Base-by-base conservation (phyloP, 2,888 invertebrate genomes). In the Phyto melanocephala region DNA sequence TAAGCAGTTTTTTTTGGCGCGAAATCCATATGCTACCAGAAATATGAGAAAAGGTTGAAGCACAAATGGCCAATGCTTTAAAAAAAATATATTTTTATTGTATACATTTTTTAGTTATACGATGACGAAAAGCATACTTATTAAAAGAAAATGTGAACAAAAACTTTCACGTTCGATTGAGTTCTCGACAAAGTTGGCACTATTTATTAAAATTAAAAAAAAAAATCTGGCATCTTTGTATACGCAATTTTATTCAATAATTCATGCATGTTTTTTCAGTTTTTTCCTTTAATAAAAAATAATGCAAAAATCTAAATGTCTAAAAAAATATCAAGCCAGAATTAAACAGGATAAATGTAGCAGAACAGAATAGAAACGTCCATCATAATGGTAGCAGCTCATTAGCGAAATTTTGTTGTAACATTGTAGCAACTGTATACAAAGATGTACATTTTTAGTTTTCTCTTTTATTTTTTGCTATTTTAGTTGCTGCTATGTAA, bases 351-450 rank as follows among this genome's bases (percentile, higher is more conserved):
- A 13, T 20, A 37, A 54, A 42, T 60, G 71, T 7, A 67, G 33
- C 45, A 40, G 47, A 67, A 67, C n/a, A 45, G 15, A 72, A 62
- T 50, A 68, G 50, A 68, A 68, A 81, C 77, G 72, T 81, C 77
- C 77, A 81, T 81, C 81, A 81, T 74, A 67, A 77, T 74, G 56
- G 54, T 58, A 68, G 68, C 81, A 68, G 77, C 77, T 81, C 77
- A 78, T 81, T 81, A 81, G 81, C 68, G 42, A 74, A 77, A 65
- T 56, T 68, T 72, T 56, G 17, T 62, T 76, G 65, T 63, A 58
- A 63, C 42, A 45, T 76, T 80, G 24, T 65, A 24, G 63, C 50
- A 56, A 37, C 24, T 24, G 8, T 56, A 75, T 24, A 65, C 45
- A 45, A 6, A 42, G n/a, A 28, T 1, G n/a, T 10, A 4, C 7